phyloP scores from a whole-genome alignment of 2,113 vertebrate genomes.

The Pygoscelis antarcticus region DNA sequence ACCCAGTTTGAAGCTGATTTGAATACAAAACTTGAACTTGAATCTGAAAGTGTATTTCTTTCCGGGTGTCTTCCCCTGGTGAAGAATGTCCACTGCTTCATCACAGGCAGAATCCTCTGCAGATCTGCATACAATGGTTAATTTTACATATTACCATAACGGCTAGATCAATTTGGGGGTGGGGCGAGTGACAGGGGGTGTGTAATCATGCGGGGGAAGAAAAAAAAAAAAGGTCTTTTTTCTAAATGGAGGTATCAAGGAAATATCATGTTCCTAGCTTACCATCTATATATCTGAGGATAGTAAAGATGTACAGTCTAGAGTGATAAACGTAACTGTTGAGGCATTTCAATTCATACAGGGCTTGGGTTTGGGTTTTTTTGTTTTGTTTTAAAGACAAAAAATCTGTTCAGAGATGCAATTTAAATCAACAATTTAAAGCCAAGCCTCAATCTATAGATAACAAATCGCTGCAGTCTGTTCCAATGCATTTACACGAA shows the following conservation, averaged over 20 bases:
- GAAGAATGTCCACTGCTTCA: neutral
- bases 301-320: neutral
- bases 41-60: neutral
- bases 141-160: neutral
- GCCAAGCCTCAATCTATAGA: neutral
- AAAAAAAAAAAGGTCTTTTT: neutral
- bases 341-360: neutral
- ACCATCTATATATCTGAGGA: neutral
- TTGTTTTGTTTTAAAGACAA: neutral
- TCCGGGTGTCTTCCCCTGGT: neutral
- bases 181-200: fast-evolving
- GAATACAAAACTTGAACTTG: neutral
- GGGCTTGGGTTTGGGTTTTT: fast-evolving
- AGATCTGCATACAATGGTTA: neutral
- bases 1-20: neutral
- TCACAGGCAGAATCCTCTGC: neutral
- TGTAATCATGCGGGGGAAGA: neutral
- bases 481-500: neutral
- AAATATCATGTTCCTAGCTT: neutral
- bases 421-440: neutral
- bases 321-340: neutral
- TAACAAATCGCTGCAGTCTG: neutral
- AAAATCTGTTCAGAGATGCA: neutral
- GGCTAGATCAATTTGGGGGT: neutral
- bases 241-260: neutral